Conservation (phyloP, 2,797 vertebrate genomes). For the Pipistrellus nathusii region DNA sequence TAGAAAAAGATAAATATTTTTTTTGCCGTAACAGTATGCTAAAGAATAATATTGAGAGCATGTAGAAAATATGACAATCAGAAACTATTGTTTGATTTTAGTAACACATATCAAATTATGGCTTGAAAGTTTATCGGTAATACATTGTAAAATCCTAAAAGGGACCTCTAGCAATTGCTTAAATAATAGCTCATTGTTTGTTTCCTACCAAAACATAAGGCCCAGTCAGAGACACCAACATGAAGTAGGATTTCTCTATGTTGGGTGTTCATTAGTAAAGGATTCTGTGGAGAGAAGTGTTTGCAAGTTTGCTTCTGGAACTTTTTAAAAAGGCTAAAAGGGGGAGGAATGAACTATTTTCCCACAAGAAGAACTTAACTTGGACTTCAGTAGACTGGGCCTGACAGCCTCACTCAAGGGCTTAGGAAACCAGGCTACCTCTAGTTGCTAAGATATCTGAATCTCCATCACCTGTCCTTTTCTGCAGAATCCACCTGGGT, state of each 20-base stretch:
- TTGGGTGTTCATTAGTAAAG: background rate
- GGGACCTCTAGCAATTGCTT: background rate
- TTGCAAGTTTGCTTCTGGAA: slow-evolving; percentile 37
- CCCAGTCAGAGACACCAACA: background rate
- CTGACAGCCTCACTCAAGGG: background rate
- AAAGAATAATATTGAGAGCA: background rate
- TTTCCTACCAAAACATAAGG: background rate
- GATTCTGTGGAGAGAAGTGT: background rate
- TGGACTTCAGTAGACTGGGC: background rate
- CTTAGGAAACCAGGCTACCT: background rate
- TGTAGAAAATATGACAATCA: slow-evolving; percentile 2
- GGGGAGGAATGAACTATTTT: background rate
- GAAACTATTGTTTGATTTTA: slow-evolving; percentile 55
- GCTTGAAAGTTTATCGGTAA: background rate
- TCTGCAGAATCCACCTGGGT: background rate
- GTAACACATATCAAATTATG: background rate
- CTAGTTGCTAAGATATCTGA: fast-evolving
- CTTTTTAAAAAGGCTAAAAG: slow-evolving; percentile 21
- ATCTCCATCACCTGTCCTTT: background rate
- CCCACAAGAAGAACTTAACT: background rate
- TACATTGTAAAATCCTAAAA: background rate
- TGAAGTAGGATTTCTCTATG: background rate
- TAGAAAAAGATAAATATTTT: slow-evolving; percentile 45
- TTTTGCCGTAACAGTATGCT: slow-evolving; percentile 25
- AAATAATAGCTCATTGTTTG: background rate